Base-by-base conservation (phyloP, 1,140 invertebrate species). In the Dendroctonus ponderosae region DNA sequence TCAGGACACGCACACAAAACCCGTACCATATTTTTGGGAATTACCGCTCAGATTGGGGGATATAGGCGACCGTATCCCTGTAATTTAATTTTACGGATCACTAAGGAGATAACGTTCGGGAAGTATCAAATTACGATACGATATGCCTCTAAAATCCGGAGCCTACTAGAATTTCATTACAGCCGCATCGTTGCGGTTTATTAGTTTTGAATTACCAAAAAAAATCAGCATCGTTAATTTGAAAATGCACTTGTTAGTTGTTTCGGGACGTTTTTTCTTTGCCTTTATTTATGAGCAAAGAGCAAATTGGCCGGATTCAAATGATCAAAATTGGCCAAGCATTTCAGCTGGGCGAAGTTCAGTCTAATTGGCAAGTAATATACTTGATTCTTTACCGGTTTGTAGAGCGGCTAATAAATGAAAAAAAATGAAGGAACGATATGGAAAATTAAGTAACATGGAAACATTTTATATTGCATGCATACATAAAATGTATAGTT, bases 21-120 rank as follows among this genome's bases (percentile, higher is more conserved):
- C 26, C 7, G 7, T 11, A 56, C 42, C 49, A 56, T 53, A 63
- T 54, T 63, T 63, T 56, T 63, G 41, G 42, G 41, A 46, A 63
- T 63, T 63, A 56, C 62, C 62, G 43, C n/a, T 54, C 37, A 52
- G 38, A 40, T 52, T 43, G 50, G 38, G 52, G 58, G 8, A 12
- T 7, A 56, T 63, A 63, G 12, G 49, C 40, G 49, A 46, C 7
- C 42, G 42, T 38, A 37, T 50, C 62, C 43, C 39, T 37, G 14
- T 63, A 63, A 63, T 63, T 63, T 63, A 63, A 63, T 63, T 63
- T 63, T 63, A 63, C 62, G 62, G 37, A 52, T 56, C 52, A 48
- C 51, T 54, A 56, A 63, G 38, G 62, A 56, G 52, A 63, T 63
- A 52, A 62, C 48, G 60, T 52, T 62, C 60, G n/a, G 52, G 52